Evolutionary conservation across 2,888 invertebrate species (phyloP), one percentile per base, ranked within the genome.

Genomic region (Mycalesis mineus): DNA sequence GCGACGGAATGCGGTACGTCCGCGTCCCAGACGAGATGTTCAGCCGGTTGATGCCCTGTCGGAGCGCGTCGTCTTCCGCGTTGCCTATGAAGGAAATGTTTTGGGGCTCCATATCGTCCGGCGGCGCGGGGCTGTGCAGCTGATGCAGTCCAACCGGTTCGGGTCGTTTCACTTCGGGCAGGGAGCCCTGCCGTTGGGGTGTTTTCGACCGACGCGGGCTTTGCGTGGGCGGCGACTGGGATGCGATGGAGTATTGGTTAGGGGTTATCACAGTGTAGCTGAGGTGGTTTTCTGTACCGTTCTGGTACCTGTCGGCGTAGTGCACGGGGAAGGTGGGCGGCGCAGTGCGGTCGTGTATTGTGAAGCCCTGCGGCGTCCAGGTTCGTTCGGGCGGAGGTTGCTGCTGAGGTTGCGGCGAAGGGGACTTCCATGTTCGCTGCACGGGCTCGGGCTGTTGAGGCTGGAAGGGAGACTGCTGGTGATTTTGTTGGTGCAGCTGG

Each of bases 101-200:
- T 79, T 97, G 97, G 0, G 97, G 97, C 71, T 96, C 96, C 96
- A 97, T 97, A 75, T 96, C 96, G 75, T 96, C 96, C 17, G 92
- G 92, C 15, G 91, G 56, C 93, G 91, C 22, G 1, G 93, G 91
- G 8, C 92, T 50, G 47, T 76, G 84, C 47, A 91, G 80, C 69
- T 91, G 91, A 67, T 91, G 91, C 61, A 91, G 70, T 63, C 88
- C 90, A 61, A 91, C 90, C 1, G 89, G 83, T 51, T 63, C 64
- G 40, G 55, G 47, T 13, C 65, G 52, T 28, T 60, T 60, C 40
- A 28, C 51, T n/a, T 60, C 64, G 7, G 82, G 75, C 1, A 84
- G 83, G 1, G 92, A 92, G 57, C 91, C 91, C 70, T 92, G 91
- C 37, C 92, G 78, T 70, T 92, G 92, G n/a, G 90, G 87, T 0